These are phyloP conservation scores for Polymixis flavicincta DNA, from an alignment of 2,888 invertebrate genomes.

Conservation along the genomic window DNA sequence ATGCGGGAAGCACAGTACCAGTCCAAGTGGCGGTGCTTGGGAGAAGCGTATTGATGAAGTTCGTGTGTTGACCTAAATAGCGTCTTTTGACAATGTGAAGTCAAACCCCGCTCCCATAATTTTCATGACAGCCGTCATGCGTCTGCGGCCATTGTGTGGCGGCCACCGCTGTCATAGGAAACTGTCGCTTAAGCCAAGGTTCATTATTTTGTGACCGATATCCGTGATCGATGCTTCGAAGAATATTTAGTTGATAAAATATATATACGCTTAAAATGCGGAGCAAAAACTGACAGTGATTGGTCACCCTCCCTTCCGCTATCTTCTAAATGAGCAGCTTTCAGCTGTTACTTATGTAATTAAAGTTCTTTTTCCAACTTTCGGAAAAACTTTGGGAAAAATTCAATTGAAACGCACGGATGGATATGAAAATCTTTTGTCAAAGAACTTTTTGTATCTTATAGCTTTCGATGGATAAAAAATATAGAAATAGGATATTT, in stretches of 20 bases:
- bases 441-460: neutral
- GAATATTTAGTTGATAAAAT: conserved; percentile 12
- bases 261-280: conserved; percentile 14
- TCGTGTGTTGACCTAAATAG: neutral
- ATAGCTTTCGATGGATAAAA: neutral
- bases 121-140: neutral
- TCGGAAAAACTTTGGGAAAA: neutral
- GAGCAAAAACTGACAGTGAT: conserved; percentile 41
- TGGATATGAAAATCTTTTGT: neutral
- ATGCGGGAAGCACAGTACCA: no score
- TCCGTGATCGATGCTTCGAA: conserved; percentile 16
- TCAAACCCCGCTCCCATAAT: neutral
- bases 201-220: neutral
- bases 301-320: conserved; percentile 9
- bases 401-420: neutral
- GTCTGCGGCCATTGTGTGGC: neutral
- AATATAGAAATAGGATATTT: neutral
- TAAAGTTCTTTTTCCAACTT: conserved; percentile 6
- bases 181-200: neutral
- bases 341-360: conserved; percentile 12
- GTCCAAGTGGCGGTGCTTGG: no score
- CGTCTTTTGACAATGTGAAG: neutral
- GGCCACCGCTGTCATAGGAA: neutral
- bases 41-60: neutral
- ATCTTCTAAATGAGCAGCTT: conserved; percentile 9